These are phyloP conservation scores for Drosophila persimilis DNA, from an alignment of 1,140 invertebrate genomes.

Conservation along the genomic window DNA sequence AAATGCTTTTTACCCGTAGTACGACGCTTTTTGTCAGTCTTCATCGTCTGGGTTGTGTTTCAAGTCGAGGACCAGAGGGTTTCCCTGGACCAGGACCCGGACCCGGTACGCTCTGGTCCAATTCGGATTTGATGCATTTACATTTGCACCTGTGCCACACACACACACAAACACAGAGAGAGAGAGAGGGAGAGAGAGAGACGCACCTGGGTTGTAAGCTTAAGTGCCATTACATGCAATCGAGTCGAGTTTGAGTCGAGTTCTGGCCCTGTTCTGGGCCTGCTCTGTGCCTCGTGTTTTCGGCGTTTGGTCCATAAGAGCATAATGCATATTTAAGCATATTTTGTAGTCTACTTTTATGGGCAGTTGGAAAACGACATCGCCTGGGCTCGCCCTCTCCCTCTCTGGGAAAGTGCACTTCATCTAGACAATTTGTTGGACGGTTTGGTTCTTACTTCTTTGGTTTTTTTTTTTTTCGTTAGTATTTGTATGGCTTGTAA, in stretches of 20 bases:
- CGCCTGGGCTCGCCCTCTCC: not conserved
- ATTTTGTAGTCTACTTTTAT: constrained; percentile 76
- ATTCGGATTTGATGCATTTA: constrained; percentile 78
- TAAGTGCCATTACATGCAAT: constrained; percentile 81
- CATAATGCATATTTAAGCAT: constrained; percentile 81
- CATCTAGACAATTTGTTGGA: constrained; percentile 71
- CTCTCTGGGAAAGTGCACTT: constrained; percentile 61
- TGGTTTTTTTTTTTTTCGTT: constrained; percentile 1
- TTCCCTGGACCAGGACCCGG: not conserved
- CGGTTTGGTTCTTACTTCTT: constrained; percentile 11
- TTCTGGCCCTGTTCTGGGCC: constrained; percentile 28
- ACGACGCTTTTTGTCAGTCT: constrained; percentile 11
- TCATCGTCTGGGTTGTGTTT: constrained; percentile 16
- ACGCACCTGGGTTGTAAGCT: constrained; percentile 64
- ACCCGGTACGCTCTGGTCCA: constrained; percentile 29
- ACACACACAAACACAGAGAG: not conserved
- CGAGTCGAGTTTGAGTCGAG: constrained; percentile 68
- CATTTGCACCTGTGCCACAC: constrained; percentile 71
- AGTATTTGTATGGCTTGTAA: constrained; percentile 20
- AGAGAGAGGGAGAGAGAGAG: constrained; percentile 7
- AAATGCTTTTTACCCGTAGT: constrained; percentile 68
- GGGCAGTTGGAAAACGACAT: constrained; percentile 42
- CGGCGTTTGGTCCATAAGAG: constrained; percentile 57
- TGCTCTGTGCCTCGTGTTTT: constrained; percentile 25
- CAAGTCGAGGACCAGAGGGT: constrained; percentile 8